These are phyloP conservation scores for Oopsacas minuta DNA, from an alignment of 37 sponge, comb jelly and placozoan species.

Conservation along the genomic window DNA sequence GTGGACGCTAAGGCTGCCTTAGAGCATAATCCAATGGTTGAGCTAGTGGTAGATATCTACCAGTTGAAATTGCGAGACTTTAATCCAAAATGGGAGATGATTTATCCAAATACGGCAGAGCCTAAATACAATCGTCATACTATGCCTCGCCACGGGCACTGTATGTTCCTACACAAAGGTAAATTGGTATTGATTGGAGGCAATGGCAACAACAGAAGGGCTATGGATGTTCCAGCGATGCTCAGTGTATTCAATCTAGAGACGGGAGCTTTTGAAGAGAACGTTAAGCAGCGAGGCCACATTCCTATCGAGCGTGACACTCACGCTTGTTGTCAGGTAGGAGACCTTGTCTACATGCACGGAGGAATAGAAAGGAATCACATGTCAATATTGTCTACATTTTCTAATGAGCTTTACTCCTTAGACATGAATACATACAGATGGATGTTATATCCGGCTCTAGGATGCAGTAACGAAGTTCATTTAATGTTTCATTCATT, in stretches of 20 bases:
- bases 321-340: conserved; percentile 8
- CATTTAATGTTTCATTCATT: neutral
- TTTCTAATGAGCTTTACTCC: neutral
- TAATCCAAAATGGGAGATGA: neutral
- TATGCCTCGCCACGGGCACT: conserved; percentile 2
- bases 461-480: neutral
- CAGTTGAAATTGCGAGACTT: neutral
- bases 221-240: neutral
- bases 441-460: neutral
- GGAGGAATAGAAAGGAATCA: neutral
- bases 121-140: neutral
- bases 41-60: neutral
- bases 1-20: neutral
- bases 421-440: neutral
- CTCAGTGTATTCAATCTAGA: neutral
- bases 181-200: neutral
- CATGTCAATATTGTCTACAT: neutral
- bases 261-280: neutral
- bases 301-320: neutral
- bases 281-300: neutral
- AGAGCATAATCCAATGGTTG: neutral
- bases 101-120: neutral
- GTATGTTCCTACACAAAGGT: neutral
- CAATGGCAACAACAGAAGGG: neutral
- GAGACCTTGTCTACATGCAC: neutral